These are phyloP conservation scores for Polypedilum pembai DNA, from an alignment of 1,140 invertebrate genomes.

Conservation along the genomic window DNA sequence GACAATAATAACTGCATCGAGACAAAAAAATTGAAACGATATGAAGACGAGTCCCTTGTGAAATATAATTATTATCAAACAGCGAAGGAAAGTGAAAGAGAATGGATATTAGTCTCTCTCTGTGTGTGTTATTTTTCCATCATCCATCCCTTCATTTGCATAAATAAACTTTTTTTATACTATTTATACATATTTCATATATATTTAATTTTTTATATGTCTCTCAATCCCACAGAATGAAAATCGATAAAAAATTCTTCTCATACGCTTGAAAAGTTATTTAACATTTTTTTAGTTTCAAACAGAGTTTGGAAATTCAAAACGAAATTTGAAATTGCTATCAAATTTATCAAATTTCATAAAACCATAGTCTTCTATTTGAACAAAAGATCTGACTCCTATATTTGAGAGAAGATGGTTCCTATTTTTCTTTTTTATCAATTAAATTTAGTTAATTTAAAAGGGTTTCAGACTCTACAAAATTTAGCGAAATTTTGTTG, in stretches of 20 bases:
- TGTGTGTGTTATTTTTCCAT: neutral
- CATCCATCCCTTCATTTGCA: conserved; percentile 25
- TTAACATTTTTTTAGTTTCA: too few relatives aligned
- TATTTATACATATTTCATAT: conserved; percentile 6
- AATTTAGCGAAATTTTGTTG: too few relatives aligned
- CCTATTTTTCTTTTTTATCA: too few relatives aligned
- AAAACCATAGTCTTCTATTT: too few relatives aligned
- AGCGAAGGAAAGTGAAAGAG: neutral
- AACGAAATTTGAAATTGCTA: too few relatives aligned
- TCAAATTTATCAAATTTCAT: too few relatives aligned
- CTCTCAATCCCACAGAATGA: neutral
- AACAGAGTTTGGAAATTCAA: too few relatives aligned
- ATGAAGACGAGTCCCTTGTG: conserved; percentile 16
- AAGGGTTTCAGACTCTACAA: too few relatives aligned
- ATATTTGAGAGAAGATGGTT: too few relatives aligned
- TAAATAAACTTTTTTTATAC: conserved; percentile 23
- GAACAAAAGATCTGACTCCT: too few relatives aligned
- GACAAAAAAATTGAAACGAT: neutral
- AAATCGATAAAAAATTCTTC: conserved; percentile 20
- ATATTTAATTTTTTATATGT: neutral
- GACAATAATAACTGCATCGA: neutral
- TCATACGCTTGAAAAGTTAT: too few relatives aligned
- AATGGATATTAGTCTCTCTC: conserved; percentile 7
- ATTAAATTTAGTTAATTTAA: too few relatives aligned
- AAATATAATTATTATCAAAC: conserved; percentile 25